Evolutionary conservation across 2,113 vertebrate species (phyloP).

Genomic region (Artemisiospiza belli): DNA sequence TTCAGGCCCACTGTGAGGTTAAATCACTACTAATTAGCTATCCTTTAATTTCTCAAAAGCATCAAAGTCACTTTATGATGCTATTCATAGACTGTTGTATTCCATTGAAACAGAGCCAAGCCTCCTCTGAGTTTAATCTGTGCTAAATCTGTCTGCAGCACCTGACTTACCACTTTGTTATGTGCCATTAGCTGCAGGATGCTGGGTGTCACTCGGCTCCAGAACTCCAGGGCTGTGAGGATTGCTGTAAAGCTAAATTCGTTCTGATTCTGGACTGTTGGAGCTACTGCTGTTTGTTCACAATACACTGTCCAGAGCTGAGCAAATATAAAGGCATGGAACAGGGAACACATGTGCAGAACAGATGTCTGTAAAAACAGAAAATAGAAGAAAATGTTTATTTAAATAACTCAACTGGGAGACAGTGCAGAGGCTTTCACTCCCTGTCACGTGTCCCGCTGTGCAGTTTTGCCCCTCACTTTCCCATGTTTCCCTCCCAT

Average conservation of each 20-base stretch:
- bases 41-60: background rate
- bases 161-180: slow-evolving; percentile 93
- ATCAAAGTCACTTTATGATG: background rate
- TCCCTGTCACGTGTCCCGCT: background rate
- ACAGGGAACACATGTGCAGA: slow-evolving; percentile 98
- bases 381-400: background rate
- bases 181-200: slow-evolving; percentile 99
- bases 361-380: slow-evolving; percentile 88
- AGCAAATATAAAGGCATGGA: slow-evolving; percentile 98
- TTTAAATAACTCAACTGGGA: background rate
- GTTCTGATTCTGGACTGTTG: slow-evolving; percentile 89
- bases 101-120: background rate
- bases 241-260: slow-evolving; percentile 94
- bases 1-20: background rate
- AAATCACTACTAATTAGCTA: background rate
- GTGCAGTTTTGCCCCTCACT: background rate
- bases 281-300: slow-evolving; percentile 91
- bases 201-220: slow-evolving; percentile 97
- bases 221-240: slow-evolving; percentile 96
- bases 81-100: background rate
- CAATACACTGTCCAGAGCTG: slow-evolving; percentile 99
- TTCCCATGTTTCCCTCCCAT: background rate
- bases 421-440: background rate
- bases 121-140: background rate
- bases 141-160: background rate